Evolutionary conservation across 2,113 vertebrate genomes (phyloP).

Genomic region (Ivindomyrus marchei): DNA sequence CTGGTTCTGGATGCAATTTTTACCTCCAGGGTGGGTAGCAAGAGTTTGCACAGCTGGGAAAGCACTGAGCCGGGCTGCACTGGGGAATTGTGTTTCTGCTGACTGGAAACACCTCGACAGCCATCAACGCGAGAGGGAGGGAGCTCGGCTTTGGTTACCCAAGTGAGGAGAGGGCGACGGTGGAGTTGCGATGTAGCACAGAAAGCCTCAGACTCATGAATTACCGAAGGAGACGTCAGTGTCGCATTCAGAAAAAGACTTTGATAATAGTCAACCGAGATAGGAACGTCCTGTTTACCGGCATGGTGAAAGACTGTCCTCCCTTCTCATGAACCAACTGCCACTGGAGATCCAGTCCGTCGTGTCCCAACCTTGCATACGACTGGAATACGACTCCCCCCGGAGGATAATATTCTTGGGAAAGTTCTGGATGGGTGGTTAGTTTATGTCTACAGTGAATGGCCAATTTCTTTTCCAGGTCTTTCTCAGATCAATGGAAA

Average conservation of each 20-base stretch:
- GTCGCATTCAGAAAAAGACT: not conserved
- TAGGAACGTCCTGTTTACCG: not conserved
- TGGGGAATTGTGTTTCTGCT: not conserved
- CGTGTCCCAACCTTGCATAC: too few species aligned
- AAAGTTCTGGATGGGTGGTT: not conserved
- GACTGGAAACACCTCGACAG: not conserved
- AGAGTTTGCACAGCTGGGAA: not conserved
- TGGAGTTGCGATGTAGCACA: not conserved
- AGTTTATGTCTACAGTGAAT: not conserved
- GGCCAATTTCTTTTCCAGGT: not conserved
- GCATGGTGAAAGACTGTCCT: not conserved
- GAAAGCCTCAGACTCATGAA: not conserved
- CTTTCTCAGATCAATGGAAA: conserved; percentile 21
- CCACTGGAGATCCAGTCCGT: too few species aligned
- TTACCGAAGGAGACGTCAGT: not conserved
- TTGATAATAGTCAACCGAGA: not conserved
- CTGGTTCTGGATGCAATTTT: not conserved
- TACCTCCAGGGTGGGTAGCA: not conserved
- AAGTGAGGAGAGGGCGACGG: not conserved
- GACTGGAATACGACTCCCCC: not conserved
- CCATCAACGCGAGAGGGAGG: not conserved
- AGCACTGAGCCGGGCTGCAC: not conserved
- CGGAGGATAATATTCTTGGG: not conserved
- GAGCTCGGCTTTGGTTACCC: not conserved
- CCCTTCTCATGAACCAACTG: not conserved